Conservation (phyloP, 2,113 vertebrate genomes). For the Protobothrops mucrosquamatus region DNA sequence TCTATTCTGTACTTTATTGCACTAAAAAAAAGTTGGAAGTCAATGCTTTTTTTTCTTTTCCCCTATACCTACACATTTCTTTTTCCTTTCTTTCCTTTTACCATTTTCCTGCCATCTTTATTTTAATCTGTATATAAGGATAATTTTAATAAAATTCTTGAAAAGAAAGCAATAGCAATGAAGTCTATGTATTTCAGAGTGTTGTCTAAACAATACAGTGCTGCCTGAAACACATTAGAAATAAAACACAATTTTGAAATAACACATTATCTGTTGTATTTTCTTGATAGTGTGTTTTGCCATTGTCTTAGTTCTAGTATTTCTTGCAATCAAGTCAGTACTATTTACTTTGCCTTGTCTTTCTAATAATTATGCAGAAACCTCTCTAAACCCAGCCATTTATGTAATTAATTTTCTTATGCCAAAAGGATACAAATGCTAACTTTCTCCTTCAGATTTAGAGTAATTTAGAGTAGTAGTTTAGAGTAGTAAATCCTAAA, state of each 20-base stretch:
- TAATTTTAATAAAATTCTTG: neutral
- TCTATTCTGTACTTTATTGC: neutral
- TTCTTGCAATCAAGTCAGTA: neutral
- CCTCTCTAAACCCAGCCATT: neutral
- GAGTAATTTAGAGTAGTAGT: no score
- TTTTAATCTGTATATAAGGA: neutral
- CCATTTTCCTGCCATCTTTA: neutral
- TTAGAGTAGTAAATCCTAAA: neutral
- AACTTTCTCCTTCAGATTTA: neutral
- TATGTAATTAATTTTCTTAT: neutral
- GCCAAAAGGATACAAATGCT: neutral
- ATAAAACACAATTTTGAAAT: neutral
- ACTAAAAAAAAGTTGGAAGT: neutral
- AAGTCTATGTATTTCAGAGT: neutral
- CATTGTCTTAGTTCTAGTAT: neutral
- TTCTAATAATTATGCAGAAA: neutral
- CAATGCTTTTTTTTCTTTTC: neutral
- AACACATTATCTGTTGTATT: neutral
- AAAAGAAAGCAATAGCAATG: neutral
- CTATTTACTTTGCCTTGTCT: neutral
- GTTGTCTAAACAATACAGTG: neutral
- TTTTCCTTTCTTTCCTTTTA: neutral
- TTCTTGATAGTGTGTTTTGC: neutral
- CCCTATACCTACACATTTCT: neutral
- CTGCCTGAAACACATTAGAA: neutral